These are phyloP conservation scores for Branchipolynoe longqiensis DNA, from an alignment of 2,888 invertebrate genomes.

Conservation along the genomic window DNA sequence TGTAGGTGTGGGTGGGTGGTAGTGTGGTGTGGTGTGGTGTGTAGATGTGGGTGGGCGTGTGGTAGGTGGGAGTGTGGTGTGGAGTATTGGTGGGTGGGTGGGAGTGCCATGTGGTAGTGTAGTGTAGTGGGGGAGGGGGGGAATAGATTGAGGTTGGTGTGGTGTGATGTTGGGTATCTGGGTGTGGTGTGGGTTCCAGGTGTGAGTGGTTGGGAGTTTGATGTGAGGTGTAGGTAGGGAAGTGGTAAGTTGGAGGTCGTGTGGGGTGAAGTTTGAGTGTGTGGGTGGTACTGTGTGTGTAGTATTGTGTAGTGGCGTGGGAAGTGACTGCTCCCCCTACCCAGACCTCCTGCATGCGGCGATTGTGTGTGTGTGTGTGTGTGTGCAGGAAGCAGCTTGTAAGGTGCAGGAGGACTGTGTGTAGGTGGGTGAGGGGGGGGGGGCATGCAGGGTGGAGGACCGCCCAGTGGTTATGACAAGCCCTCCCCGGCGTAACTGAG, in stretches of 20 bases:
- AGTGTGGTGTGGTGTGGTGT: no score
- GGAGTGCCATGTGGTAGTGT: not conserved
- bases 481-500: not conserved
- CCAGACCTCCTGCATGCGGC: no score
- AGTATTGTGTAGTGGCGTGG: no score
- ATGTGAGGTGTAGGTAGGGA: not conserved
- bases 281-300: not conserved
- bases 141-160: not conserved
- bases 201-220: not conserved
- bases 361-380: no score
- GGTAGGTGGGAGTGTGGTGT: no score
- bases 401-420: not conserved
- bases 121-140: not conserved
- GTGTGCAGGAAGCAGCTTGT: no score
- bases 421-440: not conserved
- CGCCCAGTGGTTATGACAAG: constrained; percentile 26
- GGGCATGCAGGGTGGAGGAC: not conserved
- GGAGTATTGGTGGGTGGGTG: not conserved
- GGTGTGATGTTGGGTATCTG: not conserved
- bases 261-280: not conserved
- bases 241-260: not conserved
- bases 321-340: no score
- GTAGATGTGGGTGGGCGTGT: no score
- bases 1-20: not conserved
- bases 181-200: not conserved